Conservation (phyloP, 2,797 vertebrate species). For the Paratrypauchen microcephalus region DNA sequence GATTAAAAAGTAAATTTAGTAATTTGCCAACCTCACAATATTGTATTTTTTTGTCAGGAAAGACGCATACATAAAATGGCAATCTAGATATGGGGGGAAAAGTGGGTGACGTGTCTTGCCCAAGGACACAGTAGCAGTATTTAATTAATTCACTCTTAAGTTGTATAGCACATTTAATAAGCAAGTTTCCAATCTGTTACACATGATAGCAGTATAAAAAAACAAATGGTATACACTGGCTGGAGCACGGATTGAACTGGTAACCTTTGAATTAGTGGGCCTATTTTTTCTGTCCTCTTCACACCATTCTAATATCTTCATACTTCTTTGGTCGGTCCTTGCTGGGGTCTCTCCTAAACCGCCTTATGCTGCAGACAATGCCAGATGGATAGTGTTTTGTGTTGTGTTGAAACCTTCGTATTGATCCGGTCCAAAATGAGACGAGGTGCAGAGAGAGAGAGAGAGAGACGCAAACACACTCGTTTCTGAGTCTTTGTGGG, state of each 20-base stretch:
- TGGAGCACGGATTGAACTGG: too few species aligned
- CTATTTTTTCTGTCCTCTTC: neutral
- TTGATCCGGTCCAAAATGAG: conserved; percentile 52
- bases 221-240: too few species aligned
- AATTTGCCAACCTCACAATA: too few species aligned
- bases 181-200: neutral
- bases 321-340: neutral
- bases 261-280: too few species aligned
- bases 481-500: neutral
- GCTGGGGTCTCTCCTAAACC: neutral
- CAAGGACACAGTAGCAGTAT: too few species aligned
- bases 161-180: too few species aligned
- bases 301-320: neutral
- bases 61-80: too few species aligned
- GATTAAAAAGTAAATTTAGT: too few species aligned
- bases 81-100: too few species aligned
- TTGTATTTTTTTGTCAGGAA: too few species aligned
- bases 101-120: too few species aligned
- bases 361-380: neutral
- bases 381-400: conserved; percentile 56
- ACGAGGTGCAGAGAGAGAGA: conserved; percentile 44
- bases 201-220: neutral
- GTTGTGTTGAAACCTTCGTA: conserved; percentile 54
- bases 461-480: conserved; percentile 32
- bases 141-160: too few species aligned